These are phyloP conservation scores for Argopecten irradians DNA, from an alignment of 1,140 invertebrate genomes.

Conservation along the genomic window DNA sequence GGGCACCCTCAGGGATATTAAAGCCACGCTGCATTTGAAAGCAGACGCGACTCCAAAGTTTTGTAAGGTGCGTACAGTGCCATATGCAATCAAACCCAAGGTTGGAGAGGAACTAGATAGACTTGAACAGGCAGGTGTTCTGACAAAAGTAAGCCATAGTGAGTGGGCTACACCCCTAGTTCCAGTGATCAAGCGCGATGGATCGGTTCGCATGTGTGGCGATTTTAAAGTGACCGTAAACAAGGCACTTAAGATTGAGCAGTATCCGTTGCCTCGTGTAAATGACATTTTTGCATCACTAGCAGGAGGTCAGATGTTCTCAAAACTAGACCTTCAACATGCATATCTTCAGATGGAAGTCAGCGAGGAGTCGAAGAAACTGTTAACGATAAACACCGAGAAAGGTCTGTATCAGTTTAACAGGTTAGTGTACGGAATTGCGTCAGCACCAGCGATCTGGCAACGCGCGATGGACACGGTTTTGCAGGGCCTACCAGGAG, in stretches of 20 bases:
- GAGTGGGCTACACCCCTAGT: no score
- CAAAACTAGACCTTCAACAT: slow-evolving; percentile 57
- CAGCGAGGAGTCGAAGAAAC: slow-evolving; percentile 57
- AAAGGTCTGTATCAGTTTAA: slow-evolving; percentile 43
- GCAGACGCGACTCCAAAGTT: no score
- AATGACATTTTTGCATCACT: slow-evolving; percentile 49
- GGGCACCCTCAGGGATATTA: no score
- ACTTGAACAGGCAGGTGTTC: no score
- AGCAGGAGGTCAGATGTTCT: slow-evolving; percentile 55
- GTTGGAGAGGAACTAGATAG: no score
- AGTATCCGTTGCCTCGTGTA: slow-evolving; percentile 44
- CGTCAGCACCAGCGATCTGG: slow-evolving; percentile 78
- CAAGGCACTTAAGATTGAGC: slow-evolving; percentile 33
- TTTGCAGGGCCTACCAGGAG: slow-evolving; percentile 64
- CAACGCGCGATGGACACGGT: slow-evolving; percentile 77
- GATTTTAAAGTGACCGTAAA: slow-evolving; percentile 73
- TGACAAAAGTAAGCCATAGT: no score
- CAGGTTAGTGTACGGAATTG: slow-evolving; percentile 32
- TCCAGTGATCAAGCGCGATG: no score
- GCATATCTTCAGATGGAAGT: slow-evolving; percentile 57
- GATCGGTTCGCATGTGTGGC: no score
- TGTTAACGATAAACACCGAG: slow-evolving; percentile 49
- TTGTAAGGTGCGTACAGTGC: no score
- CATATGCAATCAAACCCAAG: no score
- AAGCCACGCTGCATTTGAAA: no score